phyloP scores from a whole-genome alignment of 2,113 vertebrate species.

The Hemicordylus capensis region DNA sequence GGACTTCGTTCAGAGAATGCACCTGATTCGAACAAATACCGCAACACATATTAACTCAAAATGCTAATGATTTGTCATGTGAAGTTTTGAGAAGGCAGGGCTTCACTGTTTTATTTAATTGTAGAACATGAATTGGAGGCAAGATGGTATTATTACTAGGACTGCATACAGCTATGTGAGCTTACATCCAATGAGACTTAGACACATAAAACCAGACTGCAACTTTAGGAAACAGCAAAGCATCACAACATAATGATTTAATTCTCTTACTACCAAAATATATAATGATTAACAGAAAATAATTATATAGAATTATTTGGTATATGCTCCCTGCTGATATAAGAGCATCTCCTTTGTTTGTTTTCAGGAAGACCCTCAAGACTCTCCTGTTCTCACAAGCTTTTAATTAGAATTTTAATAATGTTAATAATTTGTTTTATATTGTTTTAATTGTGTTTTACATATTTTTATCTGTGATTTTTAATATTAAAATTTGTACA shows the following conservation, averaged over 20 bases:
- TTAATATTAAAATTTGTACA: no score
- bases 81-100: neutral
- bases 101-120: neutral
- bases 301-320: no score
- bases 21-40: slow-evolving; percentile 52
- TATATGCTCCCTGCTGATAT: no score
- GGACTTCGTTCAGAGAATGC: slow-evolving; percentile 20
- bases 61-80: neutral
- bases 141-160: neutral
- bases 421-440: no score
- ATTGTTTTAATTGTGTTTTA: no score
- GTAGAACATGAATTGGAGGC: neutral
- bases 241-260: neutral
- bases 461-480: no score
- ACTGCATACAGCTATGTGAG: neutral
- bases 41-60: slow-evolving; percentile 15
- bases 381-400: no score
- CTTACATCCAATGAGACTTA: neutral
- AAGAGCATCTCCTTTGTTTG: no score
- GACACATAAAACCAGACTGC: slow-evolving; percentile 10
- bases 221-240: neutral
- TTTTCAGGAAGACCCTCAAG: no score
- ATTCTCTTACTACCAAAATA: slow-evolving; percentile 1
- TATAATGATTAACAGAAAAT: slow-evolving; percentile 4
- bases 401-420: no score